These are phyloP conservation scores for Euplagia quadripunctaria DNA, from an alignment of 2,888 invertebrate genomes.

Conservation along the genomic window DNA sequence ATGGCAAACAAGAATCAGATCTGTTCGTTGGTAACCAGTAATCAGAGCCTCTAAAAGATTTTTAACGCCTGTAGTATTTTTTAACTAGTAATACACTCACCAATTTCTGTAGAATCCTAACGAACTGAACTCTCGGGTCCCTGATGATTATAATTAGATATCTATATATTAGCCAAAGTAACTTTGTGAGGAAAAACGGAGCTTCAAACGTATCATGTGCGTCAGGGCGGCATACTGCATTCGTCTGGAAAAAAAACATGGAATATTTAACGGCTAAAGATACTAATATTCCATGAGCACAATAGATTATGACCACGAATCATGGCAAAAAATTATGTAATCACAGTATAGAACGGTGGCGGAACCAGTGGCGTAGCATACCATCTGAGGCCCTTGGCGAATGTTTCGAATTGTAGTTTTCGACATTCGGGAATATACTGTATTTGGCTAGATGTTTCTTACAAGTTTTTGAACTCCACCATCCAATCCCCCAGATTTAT, in stretches of 20 bases:
- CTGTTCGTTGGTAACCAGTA: neutral
- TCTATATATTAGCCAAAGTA: constrained; percentile 92
- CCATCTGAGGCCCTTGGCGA: too few species aligned
- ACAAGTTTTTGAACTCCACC: too few species aligned
- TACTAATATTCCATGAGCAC: neutral
- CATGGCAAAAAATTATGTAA: neutral
- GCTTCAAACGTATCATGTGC: constrained; percentile 79
- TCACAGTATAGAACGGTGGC: too few species aligned
- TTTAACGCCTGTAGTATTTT: neutral
- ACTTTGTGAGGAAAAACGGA: constrained; percentile 90
- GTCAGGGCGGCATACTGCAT: constrained; percentile 24
- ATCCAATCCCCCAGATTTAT: too few species aligned
- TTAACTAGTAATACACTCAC: constrained; percentile 81
- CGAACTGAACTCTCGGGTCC: constrained; percentile 93
- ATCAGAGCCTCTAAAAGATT: neutral
- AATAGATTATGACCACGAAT: neutral
- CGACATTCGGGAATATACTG: too few species aligned
- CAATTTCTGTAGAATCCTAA: constrained; percentile 93
- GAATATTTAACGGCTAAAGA: neutral
- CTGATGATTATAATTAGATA: constrained; percentile 91
- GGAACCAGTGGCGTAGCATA: too few species aligned
- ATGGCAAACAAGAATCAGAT: too few species aligned
- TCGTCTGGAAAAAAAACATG: constrained; percentile 6
- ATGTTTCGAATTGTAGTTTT: too few species aligned
- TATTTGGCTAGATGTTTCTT: too few species aligned